Conservation (phyloP, 2,888 invertebrate species). For the Kryphioiulus occultus region DNA sequence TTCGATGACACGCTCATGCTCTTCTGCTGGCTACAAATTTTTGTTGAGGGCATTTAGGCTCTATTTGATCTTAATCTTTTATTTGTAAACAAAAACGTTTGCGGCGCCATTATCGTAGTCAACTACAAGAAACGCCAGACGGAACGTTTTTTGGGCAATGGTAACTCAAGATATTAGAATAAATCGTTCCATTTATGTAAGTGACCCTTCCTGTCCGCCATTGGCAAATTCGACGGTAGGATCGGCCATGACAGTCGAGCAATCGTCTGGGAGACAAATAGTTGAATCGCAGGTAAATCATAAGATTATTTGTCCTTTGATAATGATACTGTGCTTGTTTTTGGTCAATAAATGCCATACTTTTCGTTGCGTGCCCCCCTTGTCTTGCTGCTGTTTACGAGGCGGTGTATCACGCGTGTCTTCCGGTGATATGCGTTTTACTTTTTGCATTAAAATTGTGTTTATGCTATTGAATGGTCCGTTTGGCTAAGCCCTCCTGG, state of each 20-base stretch:
- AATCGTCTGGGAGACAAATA: slow-evolving; percentile 12
- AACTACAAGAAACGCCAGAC: neutral
- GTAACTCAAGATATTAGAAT: slow-evolving; percentile 48
- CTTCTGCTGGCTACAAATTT: neutral
- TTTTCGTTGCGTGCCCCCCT: too few species aligned
- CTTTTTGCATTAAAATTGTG: too few species aligned
- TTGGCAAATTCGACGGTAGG: slow-evolving; percentile 37
- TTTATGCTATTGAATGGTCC: too few species aligned
- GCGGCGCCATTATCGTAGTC: neutral
- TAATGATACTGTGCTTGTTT: neutral
- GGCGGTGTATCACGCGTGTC: too few species aligned
- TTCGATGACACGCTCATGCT: neutral
- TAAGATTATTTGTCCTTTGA: neutral
- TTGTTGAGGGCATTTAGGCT: neutral
- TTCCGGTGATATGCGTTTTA: too few species aligned
- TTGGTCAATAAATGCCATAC: too few species aligned
- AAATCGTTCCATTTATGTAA: slow-evolving; percentile 48
- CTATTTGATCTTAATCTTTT: neutral
- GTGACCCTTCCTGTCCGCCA: slow-evolving; percentile 48
- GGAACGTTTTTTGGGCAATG: slow-evolving; percentile 29
- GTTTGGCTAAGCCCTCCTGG: too few species aligned
- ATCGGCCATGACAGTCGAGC: slow-evolving; percentile 48
- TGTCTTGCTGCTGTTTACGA: too few species aligned
- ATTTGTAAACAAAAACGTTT: neutral
- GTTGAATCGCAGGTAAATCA: neutral